These are phyloP conservation scores for Hylomyscus alleni DNA, from an alignment of 2,797 vertebrate species.

Conservation along the genomic window DNA sequence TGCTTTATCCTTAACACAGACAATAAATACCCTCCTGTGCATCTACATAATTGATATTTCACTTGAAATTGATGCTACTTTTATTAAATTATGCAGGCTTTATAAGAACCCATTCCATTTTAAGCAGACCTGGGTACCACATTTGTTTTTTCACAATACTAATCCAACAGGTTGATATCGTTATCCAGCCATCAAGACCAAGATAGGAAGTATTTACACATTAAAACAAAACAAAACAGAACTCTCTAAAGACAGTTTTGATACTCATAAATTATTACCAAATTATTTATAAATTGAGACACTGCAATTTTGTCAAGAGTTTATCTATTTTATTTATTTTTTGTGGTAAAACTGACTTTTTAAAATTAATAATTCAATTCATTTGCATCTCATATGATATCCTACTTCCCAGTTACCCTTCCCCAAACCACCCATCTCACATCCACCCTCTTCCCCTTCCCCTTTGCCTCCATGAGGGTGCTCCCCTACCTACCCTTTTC, in stretches of 20 bases:
- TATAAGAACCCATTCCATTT: slow-evolving; percentile 29
- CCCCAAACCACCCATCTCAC: background rate
- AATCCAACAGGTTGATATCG: background rate
- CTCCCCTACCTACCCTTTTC: background rate
- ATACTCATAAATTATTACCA: background rate
- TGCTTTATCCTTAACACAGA: background rate
- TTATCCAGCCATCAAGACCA: background rate
- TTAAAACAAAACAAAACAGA: background rate
- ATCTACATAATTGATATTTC: background rate
- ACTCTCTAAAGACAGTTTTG: background rate
- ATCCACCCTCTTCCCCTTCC: too few relatives aligned
- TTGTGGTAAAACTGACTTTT: too few relatives aligned
- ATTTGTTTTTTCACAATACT: background rate
- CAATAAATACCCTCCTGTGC: background rate
- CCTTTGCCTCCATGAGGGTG: background rate
- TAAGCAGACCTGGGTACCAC: background rate
- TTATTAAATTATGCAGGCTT: slow-evolving; percentile 15
- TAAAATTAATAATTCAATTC: too few relatives aligned
- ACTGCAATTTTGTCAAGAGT: background rate
- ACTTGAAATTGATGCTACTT: background rate
- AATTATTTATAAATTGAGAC: background rate
- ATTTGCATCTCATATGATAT: background rate
- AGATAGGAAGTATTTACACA: background rate
- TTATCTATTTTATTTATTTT: background rate
- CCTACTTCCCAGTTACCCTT: too few relatives aligned